These are phyloP conservation scores for Zelostemma sp. DNA, from an alignment of 1,140 invertebrate species.

Conservation along the genomic window DNA sequence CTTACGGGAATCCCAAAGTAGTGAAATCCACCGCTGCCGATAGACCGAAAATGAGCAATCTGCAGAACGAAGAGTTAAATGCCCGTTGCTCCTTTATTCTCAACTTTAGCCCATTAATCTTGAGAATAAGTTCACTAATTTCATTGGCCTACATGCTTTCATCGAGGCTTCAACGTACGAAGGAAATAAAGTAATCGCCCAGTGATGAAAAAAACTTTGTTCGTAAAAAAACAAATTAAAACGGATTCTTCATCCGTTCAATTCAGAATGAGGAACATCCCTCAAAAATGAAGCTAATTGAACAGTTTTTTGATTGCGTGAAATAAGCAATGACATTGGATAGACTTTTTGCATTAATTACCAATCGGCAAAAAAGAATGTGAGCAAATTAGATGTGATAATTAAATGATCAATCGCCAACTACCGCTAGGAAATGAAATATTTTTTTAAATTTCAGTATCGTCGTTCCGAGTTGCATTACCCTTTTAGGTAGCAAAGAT, in stretches of 20 bases:
- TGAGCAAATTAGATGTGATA: conserved; percentile 33
- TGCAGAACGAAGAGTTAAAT: conserved; percentile 39
- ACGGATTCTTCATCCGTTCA: no score
- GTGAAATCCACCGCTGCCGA: conserved; percentile 19
- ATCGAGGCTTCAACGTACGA: no score
- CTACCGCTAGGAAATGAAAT: conserved; percentile 31
- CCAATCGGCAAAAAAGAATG: conserved; percentile 20
- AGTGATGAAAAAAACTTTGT: no score
- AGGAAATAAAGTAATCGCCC: no score
- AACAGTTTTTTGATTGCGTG: conserved; percentile 16
- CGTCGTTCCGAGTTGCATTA: conserved; percentile 22
- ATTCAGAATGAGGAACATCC: no score
- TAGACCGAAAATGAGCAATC: conserved; percentile 46
- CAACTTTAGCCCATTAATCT: conserved; percentile 35
- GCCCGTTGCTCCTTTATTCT: conserved; percentile 24
- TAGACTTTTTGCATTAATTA: conserved; percentile 7
- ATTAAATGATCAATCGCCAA: conserved; percentile 41
- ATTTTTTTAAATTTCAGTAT: conserved; percentile 9
- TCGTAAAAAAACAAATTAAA: no score
- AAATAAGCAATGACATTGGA: conserved; percentile 31
- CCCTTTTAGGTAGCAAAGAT: conserved; percentile 6
- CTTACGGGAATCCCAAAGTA: conserved; percentile 22
- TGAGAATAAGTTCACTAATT: not conserved
- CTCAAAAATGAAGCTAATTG: not conserved
- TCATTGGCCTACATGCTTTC: no score